A percentile compares a stretch with the other conserved stretches of the same genome.
phyloP scores from a whole-genome alignment of 2,113 vertebrate genomes.

The Sminthopsis crassicaudata region DNA sequence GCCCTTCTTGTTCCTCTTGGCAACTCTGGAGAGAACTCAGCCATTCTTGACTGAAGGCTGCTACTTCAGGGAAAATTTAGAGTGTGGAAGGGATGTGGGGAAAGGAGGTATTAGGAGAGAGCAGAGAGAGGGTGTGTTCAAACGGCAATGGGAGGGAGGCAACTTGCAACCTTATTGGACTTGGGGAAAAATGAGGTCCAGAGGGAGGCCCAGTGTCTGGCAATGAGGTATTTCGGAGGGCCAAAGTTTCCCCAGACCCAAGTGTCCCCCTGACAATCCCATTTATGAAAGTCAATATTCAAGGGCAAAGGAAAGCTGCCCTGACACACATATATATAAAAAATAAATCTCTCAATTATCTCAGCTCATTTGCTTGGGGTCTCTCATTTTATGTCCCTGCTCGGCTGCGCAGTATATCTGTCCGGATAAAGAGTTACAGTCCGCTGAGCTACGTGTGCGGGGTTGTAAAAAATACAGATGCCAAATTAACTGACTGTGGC shows the following conservation, averaged over 20 bases:
- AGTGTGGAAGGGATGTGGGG: background rate
- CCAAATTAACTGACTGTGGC: slow-evolving; percentile 99
- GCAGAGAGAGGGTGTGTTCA: background rate
- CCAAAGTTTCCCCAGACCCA: slow-evolving; percentile 44
- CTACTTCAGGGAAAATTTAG: background rate
- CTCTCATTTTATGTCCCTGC: slow-evolving; percentile 91
- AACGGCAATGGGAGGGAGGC: background rate
- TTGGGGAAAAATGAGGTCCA: background rate
- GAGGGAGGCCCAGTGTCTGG: background rate
- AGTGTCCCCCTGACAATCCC: slow-evolving; percentile 59
- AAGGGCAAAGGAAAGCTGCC: slow-evolving; percentile 92
- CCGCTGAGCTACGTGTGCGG: slow-evolving; percentile 85
- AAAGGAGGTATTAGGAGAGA: background rate
- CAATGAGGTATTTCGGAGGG: background rate
- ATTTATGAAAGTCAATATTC: slow-evolving; percentile 90
- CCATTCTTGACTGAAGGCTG: slow-evolving; percentile 2
- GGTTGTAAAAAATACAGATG: slow-evolving; percentile 99
- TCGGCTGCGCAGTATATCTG: slow-evolving; percentile 90
- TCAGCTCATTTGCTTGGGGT: slow-evolving; percentile 94
- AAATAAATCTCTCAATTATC: slow-evolving; percentile 99
- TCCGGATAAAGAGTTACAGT: slow-evolving; percentile 93
- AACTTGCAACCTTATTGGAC: background rate
- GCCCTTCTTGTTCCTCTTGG: background rate
- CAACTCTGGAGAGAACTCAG: background rate
- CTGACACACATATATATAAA: slow-evolving; percentile 87